Conservation (phyloP, 2,797 vertebrate genomes). For the Gymnothorax reevesii region DNA sequence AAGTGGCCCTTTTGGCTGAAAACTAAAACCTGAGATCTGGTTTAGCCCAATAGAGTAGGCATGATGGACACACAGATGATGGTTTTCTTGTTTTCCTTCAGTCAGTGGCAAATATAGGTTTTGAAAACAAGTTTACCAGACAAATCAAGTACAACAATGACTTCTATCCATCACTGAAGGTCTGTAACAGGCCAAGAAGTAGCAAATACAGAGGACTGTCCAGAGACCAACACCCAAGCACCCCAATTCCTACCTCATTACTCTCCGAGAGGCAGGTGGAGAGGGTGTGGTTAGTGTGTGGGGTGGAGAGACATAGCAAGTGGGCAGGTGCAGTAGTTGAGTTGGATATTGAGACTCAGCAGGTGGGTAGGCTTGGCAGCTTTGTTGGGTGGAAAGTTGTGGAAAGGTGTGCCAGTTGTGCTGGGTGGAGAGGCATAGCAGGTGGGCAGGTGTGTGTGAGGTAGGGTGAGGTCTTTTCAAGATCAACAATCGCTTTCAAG, state of each 20-base stretch:
- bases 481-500: too few species aligned
- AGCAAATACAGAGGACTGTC: neutral
- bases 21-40: neutral
- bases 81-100: neutral
- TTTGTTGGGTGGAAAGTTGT: too few species aligned
- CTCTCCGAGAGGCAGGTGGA: too few species aligned
- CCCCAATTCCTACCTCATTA: neutral
- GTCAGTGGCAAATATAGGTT: neutral
- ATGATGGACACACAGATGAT: neutral
- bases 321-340: too few species aligned
- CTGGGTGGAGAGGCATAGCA: too few species aligned
- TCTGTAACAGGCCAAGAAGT: neutral
- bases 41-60: neutral
- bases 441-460: neutral
- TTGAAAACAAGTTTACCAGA: neutral
- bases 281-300: too few species aligned
- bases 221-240: neutral
- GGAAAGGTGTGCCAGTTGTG: too few species aligned
- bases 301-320: too few species aligned
- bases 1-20: too few species aligned
- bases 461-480: too few species aligned
- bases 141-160: neutral
- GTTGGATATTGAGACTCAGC: too few species aligned
- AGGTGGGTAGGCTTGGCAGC: too few species aligned
- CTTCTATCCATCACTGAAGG: neutral